Conservation (phyloP, 2,797 vertebrate species). For the Babyrousa celebensis region DNA sequence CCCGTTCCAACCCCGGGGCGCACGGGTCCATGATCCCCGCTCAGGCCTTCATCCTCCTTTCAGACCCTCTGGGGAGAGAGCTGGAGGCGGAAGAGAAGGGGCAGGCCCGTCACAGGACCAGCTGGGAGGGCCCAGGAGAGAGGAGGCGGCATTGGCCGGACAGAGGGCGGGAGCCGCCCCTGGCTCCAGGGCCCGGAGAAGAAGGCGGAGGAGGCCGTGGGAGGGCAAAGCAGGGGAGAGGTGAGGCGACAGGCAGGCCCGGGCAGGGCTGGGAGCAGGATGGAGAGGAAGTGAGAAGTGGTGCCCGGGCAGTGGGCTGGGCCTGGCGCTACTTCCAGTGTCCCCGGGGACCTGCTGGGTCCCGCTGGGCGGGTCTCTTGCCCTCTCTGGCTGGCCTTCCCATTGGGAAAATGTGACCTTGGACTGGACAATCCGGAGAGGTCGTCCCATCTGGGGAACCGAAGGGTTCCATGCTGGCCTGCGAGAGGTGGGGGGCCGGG, state of each 20-base stretch:
- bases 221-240: slow-evolving; percentile 85
- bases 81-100: slow-evolving; percentile 51
- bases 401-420: slow-evolving; percentile 8
- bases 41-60: slow-evolving; percentile 37
- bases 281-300: slow-evolving; percentile 69
- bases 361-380: slow-evolving; percentile 11
- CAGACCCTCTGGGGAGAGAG: slow-evolving; percentile 24
- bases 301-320: neutral
- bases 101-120: slow-evolving; percentile 9
- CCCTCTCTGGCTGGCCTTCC: slow-evolving; percentile 40
- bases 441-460: neutral
- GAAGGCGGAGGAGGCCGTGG: slow-evolving; percentile 78
- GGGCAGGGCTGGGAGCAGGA: slow-evolving; percentile 81
- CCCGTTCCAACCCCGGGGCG: neutral
- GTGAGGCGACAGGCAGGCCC: slow-evolving; percentile 86
- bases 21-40: neutral
- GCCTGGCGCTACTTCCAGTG: neutral
- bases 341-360: neutral
- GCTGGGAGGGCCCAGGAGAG: slow-evolving; percentile 52
- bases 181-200: slow-evolving; percentile 83
- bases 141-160: slow-evolving; percentile 69
- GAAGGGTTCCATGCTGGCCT: neutral
- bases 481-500: neutral
- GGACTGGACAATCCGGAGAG: neutral
- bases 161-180: slow-evolving; percentile 74